Evolutionary conservation across 1,140 invertebrate genomes (phyloP).

Genomic region (Geopemphigus sp.): DNA sequence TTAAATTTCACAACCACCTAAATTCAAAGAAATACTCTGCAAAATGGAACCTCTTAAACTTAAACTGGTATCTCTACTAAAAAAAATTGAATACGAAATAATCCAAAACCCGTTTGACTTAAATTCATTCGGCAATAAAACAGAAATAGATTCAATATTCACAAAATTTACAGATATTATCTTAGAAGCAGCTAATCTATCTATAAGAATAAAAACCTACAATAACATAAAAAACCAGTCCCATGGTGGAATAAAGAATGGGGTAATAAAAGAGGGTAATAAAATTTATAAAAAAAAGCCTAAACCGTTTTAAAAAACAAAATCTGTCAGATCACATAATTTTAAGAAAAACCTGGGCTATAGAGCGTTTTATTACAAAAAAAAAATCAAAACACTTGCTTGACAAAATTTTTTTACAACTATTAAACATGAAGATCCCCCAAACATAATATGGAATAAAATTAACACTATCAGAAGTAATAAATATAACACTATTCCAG

Average conservation of each 20-base stretch:
- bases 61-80: not conserved
- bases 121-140: not conserved
- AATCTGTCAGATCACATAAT: not conserved
- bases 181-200: not conserved
- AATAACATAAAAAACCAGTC: not conserved
- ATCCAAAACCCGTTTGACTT: not conserved
- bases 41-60: not conserved
- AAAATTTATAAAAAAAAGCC: not conserved
- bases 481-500: too few relatives aligned
- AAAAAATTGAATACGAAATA: not conserved
- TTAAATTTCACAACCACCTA: not conserved
- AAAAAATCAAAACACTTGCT: too few relatives aligned
- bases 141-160: not conserved
- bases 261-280: not conserved
- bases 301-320: not conserved
- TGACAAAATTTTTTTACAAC: too few relatives aligned
- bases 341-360: too few relatives aligned
- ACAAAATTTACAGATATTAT: not conserved
- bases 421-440: too few relatives aligned
- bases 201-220: not conserved
- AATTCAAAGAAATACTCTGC: not conserved
- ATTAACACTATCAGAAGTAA: too few relatives aligned
- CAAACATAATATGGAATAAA: too few relatives aligned
- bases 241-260: slow-evolving; percentile 8
- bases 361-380: too few relatives aligned